Base-by-base conservation (phyloP, 2,888 invertebrate genomes). In the Pristionchus exspectatus region DNA sequence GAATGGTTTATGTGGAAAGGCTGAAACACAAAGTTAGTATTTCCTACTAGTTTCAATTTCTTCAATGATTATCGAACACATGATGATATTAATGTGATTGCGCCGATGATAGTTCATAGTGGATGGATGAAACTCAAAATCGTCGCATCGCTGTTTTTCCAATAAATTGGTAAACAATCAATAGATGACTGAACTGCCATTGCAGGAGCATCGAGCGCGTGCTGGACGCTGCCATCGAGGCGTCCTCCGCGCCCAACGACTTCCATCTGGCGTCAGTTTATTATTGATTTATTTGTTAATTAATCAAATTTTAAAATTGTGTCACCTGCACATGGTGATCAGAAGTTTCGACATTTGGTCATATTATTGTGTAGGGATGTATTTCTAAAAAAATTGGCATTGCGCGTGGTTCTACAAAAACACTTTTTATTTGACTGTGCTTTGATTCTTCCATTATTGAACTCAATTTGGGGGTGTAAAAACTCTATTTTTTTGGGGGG, bases 171-270 rank as follows among this genome's bases (percentile, higher is more conserved):
- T 38, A 5, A 38, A n/a, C n/a, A 38, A 38, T 24, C 10, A 50
- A 30, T 50, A 2, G 24, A 27, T 24, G 69, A 24, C 33, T 81
- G 2, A 83, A 54, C 27, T n/a, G 21, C 54, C 54, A 12, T 54
- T 54, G 72, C 87, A 87, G 87, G 87, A 87, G 72, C 87, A 69
- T 81, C 81, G 88, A 88, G 81, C 77, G 81, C 38, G 59, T 88
- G 81, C 81, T 88, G 59, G 88, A 88, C 66, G 77, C 88, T 9
- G 88, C 81, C 7, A 44, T 88, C 14, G 77, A 56, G 38, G 59
- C 30, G 21, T 33, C 81, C 56, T 1, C 24, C 81, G 56, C 56
- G 38, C 38, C 30, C 81, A 44, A 88, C 27, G 88, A 88, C 66
- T 88, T 63, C 88, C 88, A 88, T 81, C 77, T 88, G 81, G 88